Conservation (phyloP, 2,797 vertebrate species). For the Mastacembelus armatus region DNA sequence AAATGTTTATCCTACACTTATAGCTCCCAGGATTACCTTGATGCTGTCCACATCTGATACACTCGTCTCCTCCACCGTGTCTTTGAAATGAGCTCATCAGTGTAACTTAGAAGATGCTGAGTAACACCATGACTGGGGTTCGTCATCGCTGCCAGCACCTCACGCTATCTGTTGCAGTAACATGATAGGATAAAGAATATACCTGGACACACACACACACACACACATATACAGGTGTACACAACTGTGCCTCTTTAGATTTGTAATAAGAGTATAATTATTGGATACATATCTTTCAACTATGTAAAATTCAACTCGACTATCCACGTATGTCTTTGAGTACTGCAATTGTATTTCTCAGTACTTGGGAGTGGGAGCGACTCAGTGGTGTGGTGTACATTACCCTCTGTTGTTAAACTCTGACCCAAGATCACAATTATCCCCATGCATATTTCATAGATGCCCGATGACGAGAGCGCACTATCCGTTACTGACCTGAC, state of each 20-base stretch:
- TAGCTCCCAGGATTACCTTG: not conserved
- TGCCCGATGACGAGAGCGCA: constrained; percentile 44
- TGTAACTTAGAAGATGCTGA: constrained; percentile 38
- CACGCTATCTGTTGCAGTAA: constrained; percentile 47
- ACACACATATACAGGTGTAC: not conserved
- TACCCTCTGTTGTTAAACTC: constrained; percentile 78
- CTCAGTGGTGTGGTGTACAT: constrained; percentile 56
- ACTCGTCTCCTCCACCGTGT: not conserved
- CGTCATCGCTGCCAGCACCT: constrained; percentile 29
- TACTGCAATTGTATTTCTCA: constrained; percentile 33
- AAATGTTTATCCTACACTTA: not conserved
- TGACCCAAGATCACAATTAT: constrained; percentile 77
- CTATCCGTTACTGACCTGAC: constrained; percentile 78
- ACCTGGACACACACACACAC: constrained; percentile 33
- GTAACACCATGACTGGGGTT: constrained; percentile 22
- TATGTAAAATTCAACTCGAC: constrained; percentile 46
- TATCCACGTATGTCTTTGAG: constrained; percentile 13
- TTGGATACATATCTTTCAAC: constrained; percentile 39
- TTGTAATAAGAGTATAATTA: constrained; percentile 33
- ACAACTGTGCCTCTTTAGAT: constrained; percentile 26
- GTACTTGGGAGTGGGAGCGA: constrained; percentile 39
- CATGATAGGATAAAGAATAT: constrained; percentile 60
- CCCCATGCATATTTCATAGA: constrained; percentile 82
- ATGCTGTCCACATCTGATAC: not conserved
- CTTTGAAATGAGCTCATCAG: constrained; percentile 10